A percentile compares a stretch with the other conserved stretches of the same genome.
Conservation (phyloP, 2,888 invertebrate genomes). For the Gymnoscelis rufifasciata region DNA sequence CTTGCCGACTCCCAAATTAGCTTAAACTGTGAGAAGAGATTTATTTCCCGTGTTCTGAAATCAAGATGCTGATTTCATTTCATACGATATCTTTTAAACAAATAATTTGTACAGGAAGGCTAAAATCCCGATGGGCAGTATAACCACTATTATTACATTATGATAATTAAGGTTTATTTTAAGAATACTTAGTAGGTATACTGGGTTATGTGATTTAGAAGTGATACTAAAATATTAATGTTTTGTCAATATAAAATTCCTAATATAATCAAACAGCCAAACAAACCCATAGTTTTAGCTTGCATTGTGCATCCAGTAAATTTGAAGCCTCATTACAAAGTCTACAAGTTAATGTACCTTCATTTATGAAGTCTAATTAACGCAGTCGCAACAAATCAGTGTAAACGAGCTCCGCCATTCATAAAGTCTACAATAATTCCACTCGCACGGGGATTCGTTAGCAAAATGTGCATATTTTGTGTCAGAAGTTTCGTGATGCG, state of each 20-base stretch:
- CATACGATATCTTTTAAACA: too few species aligned
- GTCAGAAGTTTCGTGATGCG: constrained; percentile 31
- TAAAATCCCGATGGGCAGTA: too few species aligned
- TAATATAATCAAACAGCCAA: too few species aligned
- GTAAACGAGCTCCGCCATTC: constrained; percentile 16
- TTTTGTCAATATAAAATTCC: too few species aligned
- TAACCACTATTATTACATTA: too few species aligned
- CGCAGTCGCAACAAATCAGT: constrained; percentile 17
- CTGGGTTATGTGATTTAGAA: too few species aligned
- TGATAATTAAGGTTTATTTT: too few species aligned
- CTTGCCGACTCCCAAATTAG: neutral
- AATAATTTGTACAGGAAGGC: too few species aligned
- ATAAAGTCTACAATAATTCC: constrained; percentile 19
- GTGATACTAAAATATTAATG: too few species aligned
- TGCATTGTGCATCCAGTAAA: neutral
- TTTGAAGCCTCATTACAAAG: constrained; percentile 12
- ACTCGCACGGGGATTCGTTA: constrained; percentile 12
- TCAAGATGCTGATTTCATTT: too few species aligned
- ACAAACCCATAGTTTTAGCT: too few species aligned
- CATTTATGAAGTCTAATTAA: constrained; percentile 17
- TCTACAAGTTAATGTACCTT: constrained; percentile 9
- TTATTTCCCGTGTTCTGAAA: neutral
- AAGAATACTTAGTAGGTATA: too few species aligned
- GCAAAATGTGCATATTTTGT: constrained; percentile 33
- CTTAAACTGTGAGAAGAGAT: neutral